Conservation (phyloP, 2,797 vertebrate species). For the Gallinago nigripennis region DNA sequence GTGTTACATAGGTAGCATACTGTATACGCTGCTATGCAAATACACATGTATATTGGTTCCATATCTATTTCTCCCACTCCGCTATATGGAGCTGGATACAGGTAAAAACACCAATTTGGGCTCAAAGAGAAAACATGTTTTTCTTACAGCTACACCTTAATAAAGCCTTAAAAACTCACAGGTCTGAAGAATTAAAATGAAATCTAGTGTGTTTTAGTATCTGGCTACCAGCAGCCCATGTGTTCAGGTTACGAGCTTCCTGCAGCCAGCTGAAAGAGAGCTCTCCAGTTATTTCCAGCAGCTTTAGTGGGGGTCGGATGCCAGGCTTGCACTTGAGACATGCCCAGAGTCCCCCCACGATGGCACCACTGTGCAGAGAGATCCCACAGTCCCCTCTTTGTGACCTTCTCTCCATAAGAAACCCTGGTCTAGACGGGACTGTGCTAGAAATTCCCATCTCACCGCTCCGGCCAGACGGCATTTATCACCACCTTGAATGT, state of each 20-base stretch:
- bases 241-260: conserved; percentile 27
- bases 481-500: conserved; percentile 65
- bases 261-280: conserved; percentile 37
- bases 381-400: neutral
- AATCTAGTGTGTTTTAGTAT: conserved; percentile 15
- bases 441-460: conserved; percentile 55
- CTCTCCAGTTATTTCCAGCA: conserved; percentile 54
- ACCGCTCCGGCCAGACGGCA: neutral
- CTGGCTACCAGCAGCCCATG: conserved; percentile 30
- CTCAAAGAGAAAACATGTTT: conserved; percentile 21
- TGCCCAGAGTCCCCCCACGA: neutral
- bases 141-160: conserved; percentile 39
- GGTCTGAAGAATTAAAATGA: conserved; percentile 44
- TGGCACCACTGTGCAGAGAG: neutral
- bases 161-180: conserved; percentile 51
- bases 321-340: neutral
- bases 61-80: neutral
- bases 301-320: neutral
- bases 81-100: neutral
- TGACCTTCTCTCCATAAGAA: conserved; percentile 51
- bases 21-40: neutral
- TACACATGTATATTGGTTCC: neutral
- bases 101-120: neutral
- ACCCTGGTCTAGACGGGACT: conserved; percentile 55
- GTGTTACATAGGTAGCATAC: neutral